Evolutionary conservation across 2,113 vertebrate species (phyloP).

Genomic region (Erinaceus europaeus): DNA sequence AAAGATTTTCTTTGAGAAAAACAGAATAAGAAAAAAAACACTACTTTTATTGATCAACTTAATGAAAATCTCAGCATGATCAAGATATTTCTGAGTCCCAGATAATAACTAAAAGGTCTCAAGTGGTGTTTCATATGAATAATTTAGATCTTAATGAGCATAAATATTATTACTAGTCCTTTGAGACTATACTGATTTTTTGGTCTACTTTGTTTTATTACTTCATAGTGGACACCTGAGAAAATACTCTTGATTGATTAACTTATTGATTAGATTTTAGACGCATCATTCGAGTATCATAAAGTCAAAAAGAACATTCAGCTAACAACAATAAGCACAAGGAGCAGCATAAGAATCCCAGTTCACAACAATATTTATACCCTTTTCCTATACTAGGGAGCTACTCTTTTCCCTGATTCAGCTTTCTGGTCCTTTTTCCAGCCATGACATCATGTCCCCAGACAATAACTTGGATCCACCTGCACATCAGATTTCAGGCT

Average conservation of each 20-base stretch:
- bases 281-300: not conserved
- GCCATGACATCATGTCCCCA: too few species aligned
- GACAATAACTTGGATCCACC: too few species aligned
- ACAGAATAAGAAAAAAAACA: not conserved
- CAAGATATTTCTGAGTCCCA: not conserved
- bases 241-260: not conserved
- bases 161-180: not conserved
- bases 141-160: slow-evolving; percentile 5
- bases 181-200: not conserved
- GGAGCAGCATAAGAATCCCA: too few species aligned
- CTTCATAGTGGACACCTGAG: slow-evolving; percentile 9
- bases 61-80: slow-evolving; percentile 32
- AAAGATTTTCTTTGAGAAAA: not conserved
- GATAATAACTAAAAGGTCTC: slow-evolving; percentile 10
- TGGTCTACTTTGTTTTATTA: slow-evolving; percentile 11
- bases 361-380: too few species aligned
- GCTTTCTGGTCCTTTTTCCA: too few species aligned
- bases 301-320: not conserved
- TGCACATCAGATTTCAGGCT: too few species aligned
- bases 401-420: too few species aligned
- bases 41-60: slow-evolving; percentile 15
- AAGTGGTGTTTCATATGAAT: slow-evolving; percentile 13
- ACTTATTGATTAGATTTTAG: not conserved
- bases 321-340: too few species aligned
- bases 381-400: too few species aligned